These are phyloP conservation scores for Ophion slaviceki DNA, from an alignment of 2,888 invertebrate species.

Conservation along the genomic window DNA sequence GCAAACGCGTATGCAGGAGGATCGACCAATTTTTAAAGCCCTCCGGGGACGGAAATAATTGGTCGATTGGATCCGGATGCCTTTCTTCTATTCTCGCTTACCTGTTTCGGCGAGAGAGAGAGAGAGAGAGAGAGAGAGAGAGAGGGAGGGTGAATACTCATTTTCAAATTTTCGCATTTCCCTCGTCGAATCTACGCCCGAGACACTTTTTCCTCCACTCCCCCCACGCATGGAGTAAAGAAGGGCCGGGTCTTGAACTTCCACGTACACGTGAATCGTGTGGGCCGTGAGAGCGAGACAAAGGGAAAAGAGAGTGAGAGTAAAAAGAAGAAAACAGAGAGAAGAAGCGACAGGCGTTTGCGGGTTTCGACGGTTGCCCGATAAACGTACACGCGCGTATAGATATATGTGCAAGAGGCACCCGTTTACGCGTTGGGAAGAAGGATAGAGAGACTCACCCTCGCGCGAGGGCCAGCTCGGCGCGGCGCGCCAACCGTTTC, in stretches of 20 bases:
- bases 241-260: too few species aligned
- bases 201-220: too few species aligned
- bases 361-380: slow-evolving; percentile 72
- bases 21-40: slow-evolving; percentile 9
- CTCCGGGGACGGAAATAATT: slow-evolving; percentile 22
- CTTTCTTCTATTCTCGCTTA: slow-evolving; percentile 8
- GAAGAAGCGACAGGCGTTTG: slow-evolving; percentile 64
- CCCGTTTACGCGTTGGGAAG: slow-evolving; percentile 7
- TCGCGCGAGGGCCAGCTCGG: slow-evolving; percentile 28
- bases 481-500: slow-evolving; percentile 52
- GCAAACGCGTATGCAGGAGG: not conserved
- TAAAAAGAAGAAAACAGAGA: slow-evolving; percentile 18
- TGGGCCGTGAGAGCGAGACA: too few species aligned
- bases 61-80: slow-evolving; percentile 7
- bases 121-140: not conserved
- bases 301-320: not conserved
- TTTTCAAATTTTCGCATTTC: too few species aligned
- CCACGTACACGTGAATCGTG: too few species aligned
- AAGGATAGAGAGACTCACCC: slow-evolving; percentile 44
- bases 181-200: too few species aligned
- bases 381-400: slow-evolving; percentile 44
- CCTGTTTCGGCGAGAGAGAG: not conserved
- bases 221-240: too few species aligned
- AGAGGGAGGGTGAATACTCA: not conserved
- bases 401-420: slow-evolving; percentile 19